A percentile compares a stretch with the other conserved stretches of the same genome.
phyloP scores from a whole-genome alignment of 2,113 vertebrate species.

The Pollimyrus isidori region DNA sequence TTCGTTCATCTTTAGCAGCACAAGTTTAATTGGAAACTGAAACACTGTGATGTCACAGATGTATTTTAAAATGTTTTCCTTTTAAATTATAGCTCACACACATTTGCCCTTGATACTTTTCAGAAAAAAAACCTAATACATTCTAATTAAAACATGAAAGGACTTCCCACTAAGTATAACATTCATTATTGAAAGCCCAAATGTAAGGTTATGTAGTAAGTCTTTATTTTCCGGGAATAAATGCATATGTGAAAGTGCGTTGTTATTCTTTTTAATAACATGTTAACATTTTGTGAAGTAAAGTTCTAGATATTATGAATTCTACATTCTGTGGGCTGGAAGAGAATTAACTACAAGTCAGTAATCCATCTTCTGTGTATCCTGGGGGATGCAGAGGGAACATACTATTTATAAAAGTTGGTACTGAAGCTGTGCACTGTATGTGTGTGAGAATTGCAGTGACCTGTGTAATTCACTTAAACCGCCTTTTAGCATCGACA shows the following conservation, averaged over 20 bases:
- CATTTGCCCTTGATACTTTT: slow-evolving; percentile 4
- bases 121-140: neutral
- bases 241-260: neutral
- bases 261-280: slow-evolving; percentile 12
- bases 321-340: neutral
- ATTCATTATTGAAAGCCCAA: slow-evolving; percentile 7
- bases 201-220: slow-evolving; percentile 1
- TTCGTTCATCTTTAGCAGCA: neutral
- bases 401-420: neutral
- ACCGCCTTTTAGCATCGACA: neutral
- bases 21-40: neutral
- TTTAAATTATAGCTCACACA: neutral
- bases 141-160: slow-evolving; percentile 19
- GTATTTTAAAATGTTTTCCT: neutral
- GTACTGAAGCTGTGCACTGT: neutral
- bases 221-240: neutral
- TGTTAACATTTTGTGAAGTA: neutral
- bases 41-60: neutral
- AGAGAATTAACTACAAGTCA: slow-evolving; percentile 10
- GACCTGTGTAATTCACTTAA: neutral
- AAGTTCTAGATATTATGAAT: neutral
- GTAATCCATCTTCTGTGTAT: slow-evolving; percentile 13
- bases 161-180: slow-evolving; percentile 2
- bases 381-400: neutral
- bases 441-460: neutral